Percentiles rank a stretch among this genome's conserved stretches.
These are phyloP conservation scores for Terrapene triunguis DNA, from an alignment of 2,113 vertebrate genomes.

Conservation along the genomic window DNA sequence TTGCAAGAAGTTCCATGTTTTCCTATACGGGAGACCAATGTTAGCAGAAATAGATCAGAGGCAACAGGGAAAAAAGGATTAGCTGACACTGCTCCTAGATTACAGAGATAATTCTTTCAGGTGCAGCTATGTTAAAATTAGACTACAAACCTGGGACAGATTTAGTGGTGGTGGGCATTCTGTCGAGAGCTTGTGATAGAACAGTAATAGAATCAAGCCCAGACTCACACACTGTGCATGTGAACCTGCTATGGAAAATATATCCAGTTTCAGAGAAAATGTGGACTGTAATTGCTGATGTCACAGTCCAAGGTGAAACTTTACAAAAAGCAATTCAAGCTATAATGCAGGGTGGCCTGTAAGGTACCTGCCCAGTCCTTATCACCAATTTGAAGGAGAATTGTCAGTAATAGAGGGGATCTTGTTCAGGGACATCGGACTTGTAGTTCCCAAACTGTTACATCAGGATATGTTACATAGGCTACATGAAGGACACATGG, in stretches of 20 bases:
- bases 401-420: too few relatives aligned
- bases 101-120: not conserved
- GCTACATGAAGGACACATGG: constrained; percentile 1
- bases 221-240: not conserved
- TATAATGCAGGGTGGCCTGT: not conserved
- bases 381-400: not conserved
- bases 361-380: not conserved
- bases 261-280: not conserved
- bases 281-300: not conserved
- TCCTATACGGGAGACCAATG: not conserved
- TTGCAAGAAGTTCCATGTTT: not conserved
- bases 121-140: not conserved
- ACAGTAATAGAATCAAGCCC: not conserved
- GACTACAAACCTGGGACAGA: not conserved
- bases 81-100: not conserved
- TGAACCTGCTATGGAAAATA: not conserved
- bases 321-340: not conserved
- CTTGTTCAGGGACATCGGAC: not conserved
- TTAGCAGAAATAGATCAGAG: not conserved
- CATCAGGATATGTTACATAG: not conserved
- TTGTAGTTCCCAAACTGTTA: not conserved
- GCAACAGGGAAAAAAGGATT: not conserved
- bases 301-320: not conserved
- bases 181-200: too few relatives aligned
- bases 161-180: too few relatives aligned